These are phyloP conservation scores for Leucoptera coffeella DNA, from an alignment of 2,888 invertebrate genomes.

Conservation along the genomic window DNA sequence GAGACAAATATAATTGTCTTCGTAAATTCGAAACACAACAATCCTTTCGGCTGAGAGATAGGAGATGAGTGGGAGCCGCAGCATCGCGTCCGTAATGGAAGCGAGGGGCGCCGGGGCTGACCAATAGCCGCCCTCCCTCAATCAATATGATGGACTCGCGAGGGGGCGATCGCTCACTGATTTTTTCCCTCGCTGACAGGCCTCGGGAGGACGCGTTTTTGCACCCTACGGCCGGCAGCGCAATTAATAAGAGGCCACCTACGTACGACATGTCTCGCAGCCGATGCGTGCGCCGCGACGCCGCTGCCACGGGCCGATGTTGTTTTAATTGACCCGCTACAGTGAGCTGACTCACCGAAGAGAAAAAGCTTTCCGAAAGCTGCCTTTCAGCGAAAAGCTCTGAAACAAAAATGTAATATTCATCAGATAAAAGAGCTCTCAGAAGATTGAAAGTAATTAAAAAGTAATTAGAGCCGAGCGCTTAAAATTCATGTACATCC, in stretches of 20 bases:
- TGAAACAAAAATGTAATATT: slow-evolving; percentile 11
- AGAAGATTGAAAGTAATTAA: slow-evolving; percentile 36
- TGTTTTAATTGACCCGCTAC: no score
- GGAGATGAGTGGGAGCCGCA: slow-evolving; percentile 11
- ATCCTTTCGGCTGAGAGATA: no score
- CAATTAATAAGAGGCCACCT: slow-evolving; percentile 45
- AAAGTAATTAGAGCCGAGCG: slow-evolving; percentile 43
- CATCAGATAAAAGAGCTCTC: slow-evolving; percentile 10
- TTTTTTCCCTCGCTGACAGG: slow-evolving; percentile 53
- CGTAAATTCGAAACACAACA: no score
- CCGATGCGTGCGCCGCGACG: no score
- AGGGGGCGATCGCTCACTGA: slow-evolving; percentile 55
- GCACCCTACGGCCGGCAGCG: slow-evolving; percentile 41
- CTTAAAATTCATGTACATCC: slow-evolving; percentile 39
- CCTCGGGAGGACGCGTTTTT: slow-evolving; percentile 48
- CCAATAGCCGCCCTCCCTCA: slow-evolving; percentile 53
- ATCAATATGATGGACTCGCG: slow-evolving; percentile 57
- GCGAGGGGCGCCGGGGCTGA: slow-evolving; percentile 48
- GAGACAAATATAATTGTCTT: no score
- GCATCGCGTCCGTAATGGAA: slow-evolving; percentile 48
- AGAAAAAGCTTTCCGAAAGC: no score
- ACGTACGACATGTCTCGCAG: no score
- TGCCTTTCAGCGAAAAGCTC: no score
- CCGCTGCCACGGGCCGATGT: no score
- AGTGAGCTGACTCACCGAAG: no score